Percentiles rank a stretch among this genome's conserved stretches.
Evolutionary conservation across 2,113 vertebrate species (phyloP).

Genomic region (Phylloscopus whistleri): DNA sequence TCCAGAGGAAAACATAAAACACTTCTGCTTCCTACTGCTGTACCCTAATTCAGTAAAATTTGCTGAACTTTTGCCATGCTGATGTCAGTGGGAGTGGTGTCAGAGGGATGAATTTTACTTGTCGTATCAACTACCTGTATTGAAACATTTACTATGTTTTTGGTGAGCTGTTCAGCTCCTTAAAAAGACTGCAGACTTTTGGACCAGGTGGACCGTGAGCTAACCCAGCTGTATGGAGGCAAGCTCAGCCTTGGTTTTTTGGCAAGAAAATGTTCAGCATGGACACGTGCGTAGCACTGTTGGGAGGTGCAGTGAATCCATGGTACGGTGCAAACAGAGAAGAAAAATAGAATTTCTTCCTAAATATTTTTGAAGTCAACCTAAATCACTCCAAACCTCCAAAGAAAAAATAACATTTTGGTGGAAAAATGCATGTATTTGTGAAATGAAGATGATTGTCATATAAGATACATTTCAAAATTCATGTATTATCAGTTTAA

Average conservation of each 20-base stretch:
- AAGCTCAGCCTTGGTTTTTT: neutral
- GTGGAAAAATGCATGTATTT: neutral
- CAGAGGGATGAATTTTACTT: neutral
- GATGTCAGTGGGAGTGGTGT: neutral
- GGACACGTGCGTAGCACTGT: rapidly evolving
- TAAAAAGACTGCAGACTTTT: neutral
- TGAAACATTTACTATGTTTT: neutral
- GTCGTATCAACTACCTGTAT: neutral
- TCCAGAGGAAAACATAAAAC: neutral
- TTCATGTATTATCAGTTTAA: neutral
- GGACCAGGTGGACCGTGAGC: too few relatives aligned
- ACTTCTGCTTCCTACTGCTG: neutral
- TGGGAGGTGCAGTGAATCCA: neutral
- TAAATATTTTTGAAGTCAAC: neutral
- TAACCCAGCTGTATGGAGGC: neutral
- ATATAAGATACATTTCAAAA: neutral
- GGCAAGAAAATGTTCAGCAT: neutral
- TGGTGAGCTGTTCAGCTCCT: neutral
- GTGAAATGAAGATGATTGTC: neutral
- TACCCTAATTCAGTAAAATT: neutral
- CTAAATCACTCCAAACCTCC: neutral
- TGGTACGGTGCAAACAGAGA: rapidly evolving
- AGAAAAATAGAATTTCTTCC: neutral
- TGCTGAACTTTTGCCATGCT: neutral
- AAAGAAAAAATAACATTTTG: neutral